Evolutionary conservation across 2,888 invertebrate genomes (phyloP), one percentile per base, ranked within the genome.

Genomic region (Latrodectus hesperus): DNA sequence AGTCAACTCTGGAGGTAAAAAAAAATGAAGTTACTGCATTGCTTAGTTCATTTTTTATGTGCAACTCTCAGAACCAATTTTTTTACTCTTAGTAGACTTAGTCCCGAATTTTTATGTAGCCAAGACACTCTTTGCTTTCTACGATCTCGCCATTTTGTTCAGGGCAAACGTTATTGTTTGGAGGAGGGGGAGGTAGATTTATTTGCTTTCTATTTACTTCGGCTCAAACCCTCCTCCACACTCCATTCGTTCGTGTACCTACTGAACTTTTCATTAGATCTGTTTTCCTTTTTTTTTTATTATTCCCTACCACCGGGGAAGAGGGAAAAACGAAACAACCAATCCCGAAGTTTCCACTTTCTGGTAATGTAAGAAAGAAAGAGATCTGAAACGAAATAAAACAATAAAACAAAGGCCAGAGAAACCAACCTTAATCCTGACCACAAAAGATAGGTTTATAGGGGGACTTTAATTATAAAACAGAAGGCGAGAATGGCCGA

Each of bases 211-310:
- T 64, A 26, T 12, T n/a, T 70, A 52, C 53, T 77, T 77, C 67
- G 52, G 17, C 51, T 8, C 8, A 9, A 68, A 11, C 22, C 38
- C 14, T 22, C 67, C 67, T 10, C 11, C 1, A 55, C 26, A 12
- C 22, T 75, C 51, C 17, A 10, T 51, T 17, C 14, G 38, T 4
- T 38, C 38, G 4, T 38, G 38, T 64, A 17, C 49, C 81, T 64
- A 70, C 76, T 51, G 60, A 84, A 84, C 77, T 84, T 84, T 84
- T 84, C 84, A 77, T 84, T 77, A 71, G 84, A 53, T 84, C 71
- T 52, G 55, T 74, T 82, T 65, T 65, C 51, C 68, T n/a, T 72
- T 64, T 60, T n/a, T 38, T 38, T 60, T 60, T 60, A n/a, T 60
- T 60, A 16, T 60, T 60, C 38, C 38, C 38, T 38, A 38, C 38